Conservation (phyloP, 2,797 vertebrate species). For the Gymnocypris eckloni region DNA sequence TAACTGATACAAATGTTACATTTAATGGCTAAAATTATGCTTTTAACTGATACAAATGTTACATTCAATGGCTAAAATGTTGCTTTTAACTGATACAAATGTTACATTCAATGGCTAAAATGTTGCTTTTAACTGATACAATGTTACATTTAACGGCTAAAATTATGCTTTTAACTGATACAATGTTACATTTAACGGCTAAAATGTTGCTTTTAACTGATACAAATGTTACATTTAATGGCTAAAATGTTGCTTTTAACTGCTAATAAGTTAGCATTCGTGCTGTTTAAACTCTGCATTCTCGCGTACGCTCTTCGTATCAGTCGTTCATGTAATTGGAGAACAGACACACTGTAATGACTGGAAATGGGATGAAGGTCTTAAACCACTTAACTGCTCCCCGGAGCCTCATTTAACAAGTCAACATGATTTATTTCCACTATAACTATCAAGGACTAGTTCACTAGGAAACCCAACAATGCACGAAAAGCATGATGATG, state of each 20-base stretch:
- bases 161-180: neutral
- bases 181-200: neutral
- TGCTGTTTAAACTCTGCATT: neutral
- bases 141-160: neutral
- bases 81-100: neutral
- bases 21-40: too few species aligned
- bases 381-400: slow-evolving; percentile 49
- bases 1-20: too few species aligned
- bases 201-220: too few species aligned
- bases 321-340: neutral
- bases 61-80: too few species aligned
- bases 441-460: neutral
- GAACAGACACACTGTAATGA: slow-evolving; percentile 25
- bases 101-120: neutral
- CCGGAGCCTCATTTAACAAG: slow-evolving; percentile 15
- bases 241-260: too few species aligned
- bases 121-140: neutral
- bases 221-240: too few species aligned
- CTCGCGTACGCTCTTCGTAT: neutral
- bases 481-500: neutral
- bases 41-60: neutral
- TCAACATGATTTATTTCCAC: slow-evolving; percentile 30
- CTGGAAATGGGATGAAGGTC: slow-evolving; percentile 23
- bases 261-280: neutral
- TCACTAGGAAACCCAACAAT: neutral